A percentile compares a stretch with the other conserved stretches of the same genome.
phyloP scores from a whole-genome alignment of 2,113 vertebrate genomes.

The Pelodiscus sinensis region DNA sequence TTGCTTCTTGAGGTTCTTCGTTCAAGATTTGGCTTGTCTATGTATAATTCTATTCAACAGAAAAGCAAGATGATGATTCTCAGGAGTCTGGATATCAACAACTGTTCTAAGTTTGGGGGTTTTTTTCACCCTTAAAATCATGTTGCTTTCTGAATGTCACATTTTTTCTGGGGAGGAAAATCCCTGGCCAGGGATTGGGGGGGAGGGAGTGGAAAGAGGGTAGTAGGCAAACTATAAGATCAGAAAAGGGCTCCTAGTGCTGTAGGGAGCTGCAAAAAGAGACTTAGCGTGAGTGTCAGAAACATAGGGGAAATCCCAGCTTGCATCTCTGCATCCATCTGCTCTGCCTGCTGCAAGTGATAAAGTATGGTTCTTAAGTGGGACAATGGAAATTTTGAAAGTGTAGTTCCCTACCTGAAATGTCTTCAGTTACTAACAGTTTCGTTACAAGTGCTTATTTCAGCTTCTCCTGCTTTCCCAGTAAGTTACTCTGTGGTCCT shows the following conservation, averaged over 20 bases:
- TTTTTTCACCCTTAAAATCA: background rate
- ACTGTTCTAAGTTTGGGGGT: background rate
- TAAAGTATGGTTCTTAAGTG: background rate
- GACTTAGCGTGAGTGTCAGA: background rate
- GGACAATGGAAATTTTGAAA: background rate
- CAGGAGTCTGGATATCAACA: background rate
- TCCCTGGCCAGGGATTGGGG: accelerated
- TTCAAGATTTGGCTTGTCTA: background rate
- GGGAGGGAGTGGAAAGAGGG: background rate
- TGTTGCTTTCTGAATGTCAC: background rate
- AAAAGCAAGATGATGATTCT: background rate
- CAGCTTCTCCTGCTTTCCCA: background rate
- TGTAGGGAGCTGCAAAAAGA: background rate
- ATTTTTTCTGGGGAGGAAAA: background rate
- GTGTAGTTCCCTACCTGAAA: accelerated
- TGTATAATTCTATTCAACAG: background rate
- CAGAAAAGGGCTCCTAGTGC: background rate
- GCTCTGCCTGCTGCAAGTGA: background rate
- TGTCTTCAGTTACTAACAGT: background rate
- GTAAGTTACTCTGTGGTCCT: background rate
- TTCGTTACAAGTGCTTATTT: background rate
- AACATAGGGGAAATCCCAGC: background rate
- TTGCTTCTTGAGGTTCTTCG: background rate
- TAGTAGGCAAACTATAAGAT: background rate
- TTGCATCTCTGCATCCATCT: background rate